Percentiles rank a stretch among this genome's conserved stretches.
Evolutionary conservation across 1,140 invertebrate genomes (phyloP).

Genomic region (Sitobion miscanthi): DNA sequence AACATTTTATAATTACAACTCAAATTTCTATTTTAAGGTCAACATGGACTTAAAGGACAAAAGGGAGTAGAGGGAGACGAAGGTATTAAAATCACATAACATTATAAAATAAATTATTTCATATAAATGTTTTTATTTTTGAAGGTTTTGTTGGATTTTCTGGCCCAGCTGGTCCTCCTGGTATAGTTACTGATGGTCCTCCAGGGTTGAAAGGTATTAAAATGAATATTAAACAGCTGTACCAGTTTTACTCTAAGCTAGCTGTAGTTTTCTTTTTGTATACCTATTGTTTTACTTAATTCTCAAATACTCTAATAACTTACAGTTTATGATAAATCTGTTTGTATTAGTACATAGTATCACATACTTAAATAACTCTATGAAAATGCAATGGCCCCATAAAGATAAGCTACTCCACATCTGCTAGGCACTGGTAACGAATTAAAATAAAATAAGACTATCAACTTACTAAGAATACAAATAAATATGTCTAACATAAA

Average conservation of each 20-base stretch:
- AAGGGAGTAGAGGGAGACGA: slow-evolving; percentile 61
- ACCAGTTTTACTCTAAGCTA: background rate
- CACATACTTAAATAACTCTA: too few relatives aligned
- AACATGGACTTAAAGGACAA: slow-evolving; percentile 64
- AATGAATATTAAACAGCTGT: background rate
- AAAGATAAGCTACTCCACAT: too few relatives aligned
- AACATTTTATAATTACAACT: slow-evolving; percentile 60
- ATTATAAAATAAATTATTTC: background rate
- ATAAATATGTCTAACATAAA: background rate
- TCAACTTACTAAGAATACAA: background rate
- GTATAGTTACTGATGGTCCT: background rate
- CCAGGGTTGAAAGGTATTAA: slow-evolving; percentile 45
- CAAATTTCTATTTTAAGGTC: slow-evolving; percentile 62
- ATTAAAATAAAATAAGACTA: too few relatives aligned
- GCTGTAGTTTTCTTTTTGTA: background rate
- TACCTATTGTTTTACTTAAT: background rate
- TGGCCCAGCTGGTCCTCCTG: background rate
- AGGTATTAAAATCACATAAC: slow-evolving; percentile 42
- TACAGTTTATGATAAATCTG: background rate
- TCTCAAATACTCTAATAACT: background rate
- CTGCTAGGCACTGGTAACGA: too few relatives aligned
- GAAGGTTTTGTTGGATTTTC: slow-evolving; percentile 56
- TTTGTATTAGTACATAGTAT: background rate
- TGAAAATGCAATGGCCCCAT: too few relatives aligned
- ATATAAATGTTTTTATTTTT: background rate